phyloP scores from a whole-genome alignment of 2,888 invertebrate species.

The Drosophila antonietae region DNA sequence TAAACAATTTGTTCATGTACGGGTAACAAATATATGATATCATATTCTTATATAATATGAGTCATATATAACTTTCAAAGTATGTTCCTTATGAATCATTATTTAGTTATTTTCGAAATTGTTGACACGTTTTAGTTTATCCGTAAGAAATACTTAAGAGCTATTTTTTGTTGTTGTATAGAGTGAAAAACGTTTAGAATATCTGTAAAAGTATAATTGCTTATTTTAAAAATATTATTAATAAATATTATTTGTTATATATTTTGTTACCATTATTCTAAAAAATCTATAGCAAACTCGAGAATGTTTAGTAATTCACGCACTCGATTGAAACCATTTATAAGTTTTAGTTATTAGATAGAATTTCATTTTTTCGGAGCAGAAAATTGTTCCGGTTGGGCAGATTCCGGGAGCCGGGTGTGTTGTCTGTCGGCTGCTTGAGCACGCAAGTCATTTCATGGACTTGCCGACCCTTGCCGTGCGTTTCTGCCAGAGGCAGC shows the following conservation, averaged over 20 bases:
- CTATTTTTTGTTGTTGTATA: too few species aligned
- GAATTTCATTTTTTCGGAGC: not conserved
- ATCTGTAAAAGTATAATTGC: too few species aligned
- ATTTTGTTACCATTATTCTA: not conserved
- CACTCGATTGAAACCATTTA: conserved; percentile 1
- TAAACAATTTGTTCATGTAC: not conserved
- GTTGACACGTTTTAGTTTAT: not conserved
- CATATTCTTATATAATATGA: not conserved
- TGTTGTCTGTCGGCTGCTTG: not conserved
- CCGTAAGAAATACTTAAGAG: not conserved
- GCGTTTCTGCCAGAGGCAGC: conserved; percentile 26
- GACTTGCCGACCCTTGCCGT: conserved; percentile 26
- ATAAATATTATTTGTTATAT: too few species aligned
- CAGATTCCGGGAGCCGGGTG: not conserved
- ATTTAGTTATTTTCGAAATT: not conserved
- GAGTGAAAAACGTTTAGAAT: too few species aligned
- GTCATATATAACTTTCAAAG: not conserved
- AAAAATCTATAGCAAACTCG: not conserved
- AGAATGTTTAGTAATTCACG: not conserved
- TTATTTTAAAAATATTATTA: too few species aligned
- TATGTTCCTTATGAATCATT: not conserved
- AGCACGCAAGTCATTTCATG: conserved; percentile 60
- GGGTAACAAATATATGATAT: not conserved
- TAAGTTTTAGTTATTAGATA: conserved; percentile 1
- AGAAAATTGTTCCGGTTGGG: conserved; percentile 26